These are phyloP conservation scores for Isichthys henryi DNA, from an alignment of 2,113 vertebrate genomes.

Conservation along the genomic window DNA sequence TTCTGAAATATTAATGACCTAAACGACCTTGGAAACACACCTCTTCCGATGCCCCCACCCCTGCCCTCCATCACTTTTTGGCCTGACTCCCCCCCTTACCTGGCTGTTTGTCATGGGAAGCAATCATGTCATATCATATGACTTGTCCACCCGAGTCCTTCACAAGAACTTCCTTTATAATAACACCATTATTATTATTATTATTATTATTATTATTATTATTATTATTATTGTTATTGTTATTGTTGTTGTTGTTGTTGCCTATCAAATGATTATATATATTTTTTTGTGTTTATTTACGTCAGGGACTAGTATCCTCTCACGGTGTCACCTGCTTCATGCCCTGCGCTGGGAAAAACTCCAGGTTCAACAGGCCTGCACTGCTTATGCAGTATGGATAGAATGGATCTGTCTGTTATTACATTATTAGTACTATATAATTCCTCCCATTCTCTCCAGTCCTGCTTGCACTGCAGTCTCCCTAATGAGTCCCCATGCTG, in stretches of 20 bases:
- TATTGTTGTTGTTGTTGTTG: not conserved
- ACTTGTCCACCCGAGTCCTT: conserved; percentile 14
- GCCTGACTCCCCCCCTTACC: not conserved
- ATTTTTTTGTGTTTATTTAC: not conserved
- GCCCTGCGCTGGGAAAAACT: not conserved
- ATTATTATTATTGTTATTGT: not conserved
- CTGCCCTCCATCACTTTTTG: not conserved
- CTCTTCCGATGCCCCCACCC: conserved; percentile 23
- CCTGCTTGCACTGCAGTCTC: not conserved
- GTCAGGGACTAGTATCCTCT: not conserved
- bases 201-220: not conserved
- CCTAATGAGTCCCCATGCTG: conserved; percentile 1
- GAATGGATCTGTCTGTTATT: not conserved
- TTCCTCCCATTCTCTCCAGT: not conserved
- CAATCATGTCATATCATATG: no score
- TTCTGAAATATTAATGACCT: conserved; percentile 67
- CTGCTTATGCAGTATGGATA: not conserved
- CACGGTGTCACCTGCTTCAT: not conserved
- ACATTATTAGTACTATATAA: not conserved
- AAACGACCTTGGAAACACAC: conserved; percentile 56
- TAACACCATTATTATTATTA: not conserved
- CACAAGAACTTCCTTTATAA: not conserved
- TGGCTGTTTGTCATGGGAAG: conserved; percentile 20
- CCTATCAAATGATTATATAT: not conserved
- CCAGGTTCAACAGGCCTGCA: not conserved